Conservation (phyloP, 2,888 invertebrate genomes). For the Caenorhabditis zanzibari region DNA sequence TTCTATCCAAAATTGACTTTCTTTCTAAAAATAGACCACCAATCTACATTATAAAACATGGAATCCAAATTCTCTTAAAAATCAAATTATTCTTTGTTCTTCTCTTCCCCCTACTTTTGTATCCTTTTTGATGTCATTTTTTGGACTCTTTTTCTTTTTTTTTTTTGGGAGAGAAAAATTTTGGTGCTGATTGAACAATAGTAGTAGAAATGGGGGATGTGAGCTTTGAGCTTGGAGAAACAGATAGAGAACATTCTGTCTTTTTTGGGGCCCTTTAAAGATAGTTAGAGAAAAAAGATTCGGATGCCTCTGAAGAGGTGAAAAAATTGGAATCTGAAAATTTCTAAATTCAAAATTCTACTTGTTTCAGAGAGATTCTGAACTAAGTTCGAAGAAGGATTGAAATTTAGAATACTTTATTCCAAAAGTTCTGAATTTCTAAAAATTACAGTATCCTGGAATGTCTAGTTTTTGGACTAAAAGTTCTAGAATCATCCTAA, state of each 20-base stretch:
- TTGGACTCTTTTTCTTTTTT: constrained; percentile 18
- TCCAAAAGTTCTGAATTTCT: too few species aligned
- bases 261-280: too few species aligned
- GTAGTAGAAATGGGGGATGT: not conserved
- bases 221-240: constrained; percentile 37
- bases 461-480: too few species aligned
- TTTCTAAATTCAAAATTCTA: not conserved
- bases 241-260: not conserved
- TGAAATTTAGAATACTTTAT: not conserved
- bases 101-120: too few species aligned
- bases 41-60: not conserved
- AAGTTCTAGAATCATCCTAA: not conserved
- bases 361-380: too few species aligned
- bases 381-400: not conserved
- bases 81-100: constrained; percentile 6
- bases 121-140: constrained; percentile 33
- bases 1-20: not conserved
- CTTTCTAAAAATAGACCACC: constrained; percentile 5
- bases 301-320: too few species aligned
- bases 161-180: constrained; percentile 6
- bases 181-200: constrained; percentile 53
- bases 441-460: too few species aligned
- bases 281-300: too few species aligned
- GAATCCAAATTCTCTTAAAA: not conserved
- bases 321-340: not conserved